phyloP scores from a whole-genome alignment of 2,797 vertebrate genomes.

The Intellagama lesueurii region DNA sequence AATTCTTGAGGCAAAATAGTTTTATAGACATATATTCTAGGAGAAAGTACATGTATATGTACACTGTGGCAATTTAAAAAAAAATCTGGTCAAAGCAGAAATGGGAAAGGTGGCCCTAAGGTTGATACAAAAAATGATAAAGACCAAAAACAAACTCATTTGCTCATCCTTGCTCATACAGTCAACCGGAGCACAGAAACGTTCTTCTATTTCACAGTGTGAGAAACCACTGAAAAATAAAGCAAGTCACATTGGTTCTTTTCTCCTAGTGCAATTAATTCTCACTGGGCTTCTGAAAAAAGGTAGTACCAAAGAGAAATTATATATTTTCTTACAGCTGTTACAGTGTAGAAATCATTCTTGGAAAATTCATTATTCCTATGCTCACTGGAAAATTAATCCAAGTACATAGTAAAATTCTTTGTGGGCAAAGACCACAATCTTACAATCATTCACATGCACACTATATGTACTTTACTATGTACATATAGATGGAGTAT shows the following conservation, averaged over 20 bases:
- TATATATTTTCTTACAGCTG: neutral
- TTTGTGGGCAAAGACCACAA: conserved; percentile 7
- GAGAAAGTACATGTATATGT: no score
- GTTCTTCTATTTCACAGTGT: no score
- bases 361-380: neutral
- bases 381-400: neutral
- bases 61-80: no score
- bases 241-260: neutral
- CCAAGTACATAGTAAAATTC: conserved; percentile 9
- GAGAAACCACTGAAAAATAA: neutral
- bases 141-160: no score
- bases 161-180: no score
- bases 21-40: no score
- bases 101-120: no score
- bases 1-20: no score
- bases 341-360: neutral
- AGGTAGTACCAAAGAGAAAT: neutral
- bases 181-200: no score
- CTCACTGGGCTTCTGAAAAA: neutral
- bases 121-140: no score
- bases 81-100: no score
- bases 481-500: neutral
- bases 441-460: neutral
- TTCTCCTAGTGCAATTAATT: neutral
- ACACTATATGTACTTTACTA: neutral